Conservation (phyloP, 2,888 invertebrate genomes). For the Allacma fusca region DNA sequence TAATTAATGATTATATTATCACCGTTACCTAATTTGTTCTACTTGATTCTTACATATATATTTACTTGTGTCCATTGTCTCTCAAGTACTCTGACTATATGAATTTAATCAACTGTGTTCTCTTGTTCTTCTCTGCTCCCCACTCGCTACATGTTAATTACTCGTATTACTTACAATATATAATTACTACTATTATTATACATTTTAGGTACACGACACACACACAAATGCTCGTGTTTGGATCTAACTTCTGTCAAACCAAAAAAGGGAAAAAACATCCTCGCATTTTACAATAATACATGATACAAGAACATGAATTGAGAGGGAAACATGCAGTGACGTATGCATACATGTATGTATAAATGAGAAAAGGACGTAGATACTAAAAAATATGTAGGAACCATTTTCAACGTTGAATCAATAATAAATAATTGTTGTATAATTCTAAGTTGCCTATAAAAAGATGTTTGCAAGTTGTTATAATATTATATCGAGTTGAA, state of each 20-base stretch:
- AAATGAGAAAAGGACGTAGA: conserved; percentile 20
- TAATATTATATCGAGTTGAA: conserved; percentile 12
- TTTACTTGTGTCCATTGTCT: no score
- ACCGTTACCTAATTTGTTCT: not conserved
- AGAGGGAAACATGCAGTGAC: not conserved
- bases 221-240: not conserved
- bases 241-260: not conserved
- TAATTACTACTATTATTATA: not conserved
- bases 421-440: conserved; percentile 16
- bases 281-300: conserved; percentile 2
- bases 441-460: conserved; percentile 16
- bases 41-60: not conserved
- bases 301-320: not conserved
- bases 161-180: not conserved
- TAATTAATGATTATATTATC: not conserved
- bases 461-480: conserved; percentile 16
- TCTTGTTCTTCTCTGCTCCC: conserved; percentile 8
- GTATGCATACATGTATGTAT: not conserved
- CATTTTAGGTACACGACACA: not conserved
- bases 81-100: not conserved
- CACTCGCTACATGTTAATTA: not conserved
- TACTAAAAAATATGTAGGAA: conserved; percentile 26
- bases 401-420: conserved; percentile 19
- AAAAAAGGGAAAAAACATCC: not conserved
- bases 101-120: conserved; percentile 9